These are phyloP conservation scores for Catamblyrhynchus diadema DNA, from an alignment of 2,797 vertebrate species.

Conservation along the genomic window DNA sequence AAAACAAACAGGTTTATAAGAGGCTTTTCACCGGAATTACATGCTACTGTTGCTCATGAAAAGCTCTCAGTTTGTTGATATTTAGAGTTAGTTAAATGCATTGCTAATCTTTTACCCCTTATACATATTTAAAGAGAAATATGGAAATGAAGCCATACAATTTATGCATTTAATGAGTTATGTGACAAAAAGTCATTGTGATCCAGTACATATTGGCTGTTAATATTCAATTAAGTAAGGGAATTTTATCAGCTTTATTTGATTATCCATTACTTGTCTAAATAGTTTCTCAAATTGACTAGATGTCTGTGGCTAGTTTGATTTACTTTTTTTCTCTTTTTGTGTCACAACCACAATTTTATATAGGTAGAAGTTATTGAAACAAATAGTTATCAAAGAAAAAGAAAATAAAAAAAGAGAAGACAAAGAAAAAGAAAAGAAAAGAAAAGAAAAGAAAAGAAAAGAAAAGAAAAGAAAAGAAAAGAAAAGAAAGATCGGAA, in stretches of 20 bases:
- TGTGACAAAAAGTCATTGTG: neutral
- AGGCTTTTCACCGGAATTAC: neutral
- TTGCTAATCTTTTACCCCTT: neutral
- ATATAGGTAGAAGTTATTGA: neutral
- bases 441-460: too few relatives aligned
- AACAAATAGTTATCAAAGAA: neutral
- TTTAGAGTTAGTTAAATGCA: neutral
- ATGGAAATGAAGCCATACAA: neutral
- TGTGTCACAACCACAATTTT: neutral
- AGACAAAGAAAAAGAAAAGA: fast-evolving
- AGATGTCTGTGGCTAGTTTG: neutral
- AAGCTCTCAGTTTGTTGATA: neutral
- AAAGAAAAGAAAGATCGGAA: fast-evolving
- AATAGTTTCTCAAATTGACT: neutral
- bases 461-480: too few relatives aligned
- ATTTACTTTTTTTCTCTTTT: neutral
- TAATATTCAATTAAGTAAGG: neutral
- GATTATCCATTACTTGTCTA: neutral
- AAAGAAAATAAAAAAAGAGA: too few relatives aligned
- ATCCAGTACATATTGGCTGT: neutral
- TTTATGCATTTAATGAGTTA: neutral
- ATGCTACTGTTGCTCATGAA: neutral
- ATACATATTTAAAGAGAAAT: neutral
- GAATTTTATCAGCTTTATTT: neutral
- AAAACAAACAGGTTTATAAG: neutral